Evolutionary conservation across 2,797 vertebrate genomes (phyloP), one percentile per base, ranked within the genome.

Genomic region (Aeoliscus strigatus): DNA sequence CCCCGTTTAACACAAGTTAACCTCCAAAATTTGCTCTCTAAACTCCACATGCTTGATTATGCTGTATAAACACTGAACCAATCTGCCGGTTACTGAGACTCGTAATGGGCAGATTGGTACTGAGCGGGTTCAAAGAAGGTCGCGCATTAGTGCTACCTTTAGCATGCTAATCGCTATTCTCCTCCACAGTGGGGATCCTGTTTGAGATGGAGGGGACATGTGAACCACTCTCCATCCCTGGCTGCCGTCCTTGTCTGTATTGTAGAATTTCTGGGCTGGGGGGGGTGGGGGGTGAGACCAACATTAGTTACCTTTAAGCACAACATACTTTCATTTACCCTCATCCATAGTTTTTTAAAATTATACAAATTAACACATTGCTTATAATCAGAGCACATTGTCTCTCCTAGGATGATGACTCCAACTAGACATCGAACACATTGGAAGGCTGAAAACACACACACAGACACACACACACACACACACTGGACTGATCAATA

Each of bases 141-240:
- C 57, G 60, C 31, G 49, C 69, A 75, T 80, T 85, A 77, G 71
- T 47, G 65, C 63, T 78, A 83, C 71, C 77, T 80, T 86, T 85
- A 78, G 78, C 83, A 86, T 87, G 84, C 72, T 88, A 86, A 89
- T 86, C 82, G 70, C 76, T 70, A 79, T 82, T 81, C 69, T 81
- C 55, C 67, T 46, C 52, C 76, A 66, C 71, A 52, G 70, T 60
- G 54, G 80, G 80, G 79, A 79, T 79, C 55, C 82, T 82, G 77
- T 81, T 85, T 82, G 65, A 82, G 72, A 83, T 73, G 73, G 75
- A 78, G 62, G 64, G 69, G 56, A 77, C 62, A 70, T 49, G 41
- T 49, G 63, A 80, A 39, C n/a, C n/a, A n/a, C n/a, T n/a, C n/a
- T n/a, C n/a, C n/a, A n/a, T n/a, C n/a, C n/a, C n/a, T n/a, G n/a